Base-by-base conservation (phyloP, 37 sponge, comb jelly and placozoan species). In the Beroe ovata region DNA sequence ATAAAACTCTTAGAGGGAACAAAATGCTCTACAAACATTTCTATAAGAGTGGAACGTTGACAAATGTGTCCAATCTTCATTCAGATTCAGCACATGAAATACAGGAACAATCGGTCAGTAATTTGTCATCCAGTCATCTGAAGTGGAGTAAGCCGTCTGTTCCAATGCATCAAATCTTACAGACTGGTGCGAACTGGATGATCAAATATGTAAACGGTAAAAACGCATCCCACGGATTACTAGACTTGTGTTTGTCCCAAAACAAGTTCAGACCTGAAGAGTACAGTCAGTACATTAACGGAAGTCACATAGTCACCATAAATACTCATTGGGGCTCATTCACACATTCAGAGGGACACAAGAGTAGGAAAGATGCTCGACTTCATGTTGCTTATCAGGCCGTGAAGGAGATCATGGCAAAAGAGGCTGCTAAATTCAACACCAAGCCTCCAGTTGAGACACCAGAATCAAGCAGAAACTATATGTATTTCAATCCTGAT, bases 11-110 rank as follows among this genome's bases (percentile, higher is more conserved):
- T 1, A 54, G 39, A 21, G 84, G 84, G 19, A 77, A 77, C 3
- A 77, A 42, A 77, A 39, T 77, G 54, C 47, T 77, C 36, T 77
- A 77, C 28, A 77, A 77, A 77, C 84, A 77, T 23, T 77, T 77
- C 28, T 77, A 77, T 35, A 77, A 36, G 1, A 35, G 54, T 14
- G 84, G 84, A n/a, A 33, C 20, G 3, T 29, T 77, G 47, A 8
- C 22, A 42, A 77, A 77, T 77, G 28, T 77, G 16, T 14, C 34
- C 8, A 37, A 30, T 4, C 33, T 18, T 3, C 69, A 25, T 14
- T 25, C 16, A 19, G 25, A 33, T 32, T 33, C 30, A 6, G 2
- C 34, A 11, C 23, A 4, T 4, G 3, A 20, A 3, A 3, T 22
- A 20, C 8, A 29, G 36, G 63, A 26, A 25, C 14, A 29, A 1